Evolutionary conservation across 2,888 invertebrate genomes (phyloP).

Genomic region (Synanthedon vespiformis): DNA sequence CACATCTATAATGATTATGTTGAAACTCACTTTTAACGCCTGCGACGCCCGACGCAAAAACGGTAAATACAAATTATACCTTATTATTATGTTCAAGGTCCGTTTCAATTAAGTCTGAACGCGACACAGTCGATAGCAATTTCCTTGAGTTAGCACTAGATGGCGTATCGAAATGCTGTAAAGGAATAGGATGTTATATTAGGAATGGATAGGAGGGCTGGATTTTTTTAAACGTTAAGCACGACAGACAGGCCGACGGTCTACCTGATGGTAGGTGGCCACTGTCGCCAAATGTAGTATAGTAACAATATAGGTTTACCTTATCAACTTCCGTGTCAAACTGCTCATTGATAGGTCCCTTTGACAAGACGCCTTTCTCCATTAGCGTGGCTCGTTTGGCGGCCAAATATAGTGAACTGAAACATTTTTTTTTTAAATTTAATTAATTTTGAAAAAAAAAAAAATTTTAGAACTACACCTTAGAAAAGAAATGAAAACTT

Average conservation of each 20-base stretch:
- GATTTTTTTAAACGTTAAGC: neutral
- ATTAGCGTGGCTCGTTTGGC: conserved; percentile 91
- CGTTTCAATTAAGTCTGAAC: conserved; percentile 20
- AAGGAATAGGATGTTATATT: neutral
- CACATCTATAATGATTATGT: no score
- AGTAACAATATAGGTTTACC: conserved; percentile 46
- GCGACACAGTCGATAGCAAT: neutral
- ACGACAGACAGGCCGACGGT: no score
- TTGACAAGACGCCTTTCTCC: conserved; percentile 74
- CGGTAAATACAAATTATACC: conserved; percentile 17
- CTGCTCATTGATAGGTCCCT: conserved; percentile 77
- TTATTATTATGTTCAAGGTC: conserved; percentile 16
- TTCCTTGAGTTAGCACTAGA: neutral
- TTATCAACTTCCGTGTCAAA: conserved; percentile 92
- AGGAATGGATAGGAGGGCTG: neutral
- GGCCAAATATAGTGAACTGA: conserved; percentile 83
- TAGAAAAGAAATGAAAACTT: no score
- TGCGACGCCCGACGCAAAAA: no score
- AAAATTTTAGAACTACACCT: no score
- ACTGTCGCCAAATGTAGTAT: no score
- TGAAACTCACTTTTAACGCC: no score
- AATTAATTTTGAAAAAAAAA: neutral
- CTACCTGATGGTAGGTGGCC: no score
- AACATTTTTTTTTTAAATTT: conserved; percentile 3
- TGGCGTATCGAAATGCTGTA: neutral